Evolutionary conservation across 2,888 invertebrate genomes (phyloP), one percentile per base, ranked within the genome.

Genomic region (Heteromurus nitidus): DNA sequence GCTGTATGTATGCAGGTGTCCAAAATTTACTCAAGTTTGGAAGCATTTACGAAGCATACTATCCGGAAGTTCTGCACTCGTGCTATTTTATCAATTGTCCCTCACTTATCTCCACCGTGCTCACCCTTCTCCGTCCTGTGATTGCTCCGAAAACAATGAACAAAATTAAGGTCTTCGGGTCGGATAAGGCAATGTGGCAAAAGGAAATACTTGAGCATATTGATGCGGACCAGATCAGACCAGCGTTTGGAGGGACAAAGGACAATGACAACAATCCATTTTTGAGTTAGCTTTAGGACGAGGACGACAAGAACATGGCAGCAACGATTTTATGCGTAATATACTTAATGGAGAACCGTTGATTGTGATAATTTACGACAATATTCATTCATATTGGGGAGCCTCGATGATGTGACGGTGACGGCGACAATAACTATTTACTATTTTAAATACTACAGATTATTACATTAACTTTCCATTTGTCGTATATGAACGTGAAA

Each of bases 11-110:
- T 67, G n/a, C 28, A 82, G 79, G 74, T 28, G 81, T 74, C 0
- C 79, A 74, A 44, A 68, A 64, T 18, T 58, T 84, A 11, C 53
- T 84, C 0, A 50, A 77, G 22, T 68, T 84, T 64, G 84, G 79
- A 0, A 44, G 50, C 0, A 82, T 81, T 22, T 84, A 84, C 24
- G 84, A 84, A 72, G 79, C 79, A 0, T 74, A 82, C 20, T 84
- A 75, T 50, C 84, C 84, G 0, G 84, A 84, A 60, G 72, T 84
- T 44, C 58, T 83, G 0, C 50, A 69, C 44, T 30, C 22, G 0
- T 60, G 58, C 28, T 69, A 72, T 36, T 77, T 83, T 30, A 64
- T 81, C n/a, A 83, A 83, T 55, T 67, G 68, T 28, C 76, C 83
- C 0, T 80, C 65, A 1, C 44, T 79, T 1, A 74, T 84, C 47